Conservation (phyloP, 2,797 vertebrate genomes). For the Lagocephalus sceleratus region DNA sequence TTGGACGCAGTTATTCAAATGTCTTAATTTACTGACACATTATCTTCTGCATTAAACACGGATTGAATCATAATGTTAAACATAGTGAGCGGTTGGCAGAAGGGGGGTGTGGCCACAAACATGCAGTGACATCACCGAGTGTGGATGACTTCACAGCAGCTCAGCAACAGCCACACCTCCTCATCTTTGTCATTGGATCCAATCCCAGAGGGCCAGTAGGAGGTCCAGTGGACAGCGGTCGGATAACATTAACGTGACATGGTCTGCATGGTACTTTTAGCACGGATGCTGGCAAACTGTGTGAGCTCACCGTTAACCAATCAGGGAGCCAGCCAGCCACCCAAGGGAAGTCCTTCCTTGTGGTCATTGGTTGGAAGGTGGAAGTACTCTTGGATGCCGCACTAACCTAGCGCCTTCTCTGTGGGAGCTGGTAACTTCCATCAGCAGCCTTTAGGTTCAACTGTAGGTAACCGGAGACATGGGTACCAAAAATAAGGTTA, state of each 20-base stretch:
- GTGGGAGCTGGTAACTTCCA: too few species aligned
- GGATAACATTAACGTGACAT: neutral
- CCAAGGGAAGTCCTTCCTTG: too few species aligned
- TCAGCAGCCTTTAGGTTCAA: too few species aligned
- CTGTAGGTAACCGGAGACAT: too few species aligned
- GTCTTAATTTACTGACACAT: too few species aligned
- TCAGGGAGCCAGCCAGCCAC: neutral
- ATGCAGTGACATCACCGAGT: neutral
- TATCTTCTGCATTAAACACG: too few species aligned
- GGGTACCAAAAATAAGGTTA: too few species aligned
- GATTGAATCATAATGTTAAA: neutral
- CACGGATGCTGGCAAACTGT: slow-evolving; percentile 14
- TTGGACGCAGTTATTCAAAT: too few species aligned
- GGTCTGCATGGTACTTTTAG: neutral
- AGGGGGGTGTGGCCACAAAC: neutral
- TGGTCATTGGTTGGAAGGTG: too few species aligned
- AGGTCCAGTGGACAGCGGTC: neutral
- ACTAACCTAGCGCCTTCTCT: too few species aligned
- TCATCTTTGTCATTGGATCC: neutral
- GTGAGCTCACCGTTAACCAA: slow-evolving; percentile 51
- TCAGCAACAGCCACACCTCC: neutral
- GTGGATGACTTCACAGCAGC: neutral
- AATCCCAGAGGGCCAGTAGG: too few species aligned
- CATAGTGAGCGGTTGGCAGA: neutral
- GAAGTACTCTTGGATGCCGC: too few species aligned